Conservation (phyloP, 2,888 invertebrate species). For the Trichacis sp. region DNA sequence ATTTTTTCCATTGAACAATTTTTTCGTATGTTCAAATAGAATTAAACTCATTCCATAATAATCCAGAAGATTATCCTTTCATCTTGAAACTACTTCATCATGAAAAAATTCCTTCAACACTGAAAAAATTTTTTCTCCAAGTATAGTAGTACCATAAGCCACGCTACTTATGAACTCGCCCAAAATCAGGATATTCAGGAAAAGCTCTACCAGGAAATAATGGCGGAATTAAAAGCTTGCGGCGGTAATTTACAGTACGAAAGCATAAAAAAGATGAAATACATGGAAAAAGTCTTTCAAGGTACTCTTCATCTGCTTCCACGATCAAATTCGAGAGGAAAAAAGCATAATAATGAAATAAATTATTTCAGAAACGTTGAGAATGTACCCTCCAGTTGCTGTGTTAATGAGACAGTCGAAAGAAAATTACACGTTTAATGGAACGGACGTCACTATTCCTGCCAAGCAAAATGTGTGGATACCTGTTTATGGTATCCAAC, state of each 20-base stretch:
- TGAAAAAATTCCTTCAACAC: no score
- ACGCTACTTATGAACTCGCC: slow-evolving; percentile 48
- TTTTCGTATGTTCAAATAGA: no score
- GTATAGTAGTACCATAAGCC: slow-evolving; percentile 61
- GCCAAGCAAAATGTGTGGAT: slow-evolving; percentile 44
- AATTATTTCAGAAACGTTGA: slow-evolving; percentile 49
- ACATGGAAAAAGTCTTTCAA: slow-evolving; percentile 63
- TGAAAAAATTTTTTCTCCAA: no score
- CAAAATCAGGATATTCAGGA: slow-evolving; percentile 63
- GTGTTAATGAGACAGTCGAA: slow-evolving; percentile 40
- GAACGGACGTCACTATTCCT: slow-evolving; percentile 45
- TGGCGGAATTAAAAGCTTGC: slow-evolving; percentile 49
- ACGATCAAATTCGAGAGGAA: no score
- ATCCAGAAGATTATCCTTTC: no score
- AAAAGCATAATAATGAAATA: no score
- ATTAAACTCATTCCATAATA: no score
- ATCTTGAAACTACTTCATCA: no score
- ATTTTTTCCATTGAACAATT: no score
- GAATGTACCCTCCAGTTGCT: slow-evolving; percentile 49
- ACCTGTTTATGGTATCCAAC: slow-evolving; percentile 50
- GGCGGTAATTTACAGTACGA: slow-evolving; percentile 64
- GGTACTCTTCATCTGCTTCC: slow-evolving; percentile 54
- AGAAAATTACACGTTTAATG: slow-evolving; percentile 48
- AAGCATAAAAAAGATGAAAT: slow-evolving; percentile 63
- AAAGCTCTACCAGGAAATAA: slow-evolving; percentile 61